A percentile compares a stretch with the other conserved stretches of the same genome.
Conservation (phyloP, 1,140 invertebrate species). For the Atta texana region DNA sequence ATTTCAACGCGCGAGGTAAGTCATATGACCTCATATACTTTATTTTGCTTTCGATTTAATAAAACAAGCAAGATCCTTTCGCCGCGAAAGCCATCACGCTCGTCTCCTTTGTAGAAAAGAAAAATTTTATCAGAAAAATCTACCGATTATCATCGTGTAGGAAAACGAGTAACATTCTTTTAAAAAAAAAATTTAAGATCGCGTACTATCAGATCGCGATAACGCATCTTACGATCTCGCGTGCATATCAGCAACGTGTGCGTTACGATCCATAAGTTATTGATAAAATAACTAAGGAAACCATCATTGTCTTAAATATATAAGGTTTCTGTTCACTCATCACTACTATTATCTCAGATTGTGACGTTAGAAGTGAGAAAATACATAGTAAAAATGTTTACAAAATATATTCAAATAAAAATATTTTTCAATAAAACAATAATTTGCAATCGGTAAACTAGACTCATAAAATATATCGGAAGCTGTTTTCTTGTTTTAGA, state of each 20-base stretch:
- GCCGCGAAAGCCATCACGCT: conserved; percentile 10
- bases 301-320: conserved; percentile 25
- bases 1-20: conserved; percentile 2
- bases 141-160: conserved; percentile 51
- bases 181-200: conserved; percentile 48
- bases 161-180: conserved; percentile 49
- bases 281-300: conserved; percentile 7
- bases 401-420: no score
- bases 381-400: no score
- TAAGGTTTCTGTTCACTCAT: no score
- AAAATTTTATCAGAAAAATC: conserved; percentile 45
- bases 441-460: no score
- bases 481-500: no score
- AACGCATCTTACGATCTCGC: conserved; percentile 42
- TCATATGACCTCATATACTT: background rate
- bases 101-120: conserved; percentile 42
- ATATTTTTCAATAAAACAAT: no score
- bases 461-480: no score
- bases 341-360: no score
- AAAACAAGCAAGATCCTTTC: background rate
- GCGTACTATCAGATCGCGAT: conserved; percentile 43
- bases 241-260: conserved; percentile 33
- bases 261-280: conserved; percentile 35
- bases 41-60: background rate
- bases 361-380: no score